Conservation (phyloP, 2,113 vertebrate species). For the Hippocampus guttulatus region DNA sequence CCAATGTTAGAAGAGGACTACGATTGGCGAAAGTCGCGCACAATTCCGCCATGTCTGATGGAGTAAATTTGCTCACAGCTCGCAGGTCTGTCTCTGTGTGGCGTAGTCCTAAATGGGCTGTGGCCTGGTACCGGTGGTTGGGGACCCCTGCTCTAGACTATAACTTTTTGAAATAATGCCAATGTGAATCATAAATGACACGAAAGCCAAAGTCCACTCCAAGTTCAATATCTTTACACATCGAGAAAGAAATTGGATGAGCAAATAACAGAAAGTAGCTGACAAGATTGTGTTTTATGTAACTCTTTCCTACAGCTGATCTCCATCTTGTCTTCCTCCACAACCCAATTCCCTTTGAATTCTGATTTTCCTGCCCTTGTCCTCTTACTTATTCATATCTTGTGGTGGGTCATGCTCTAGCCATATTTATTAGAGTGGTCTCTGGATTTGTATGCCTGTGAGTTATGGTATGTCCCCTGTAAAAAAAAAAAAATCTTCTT, state of each 20-base stretch:
- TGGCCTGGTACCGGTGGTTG: too few species aligned
- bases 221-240: neutral
- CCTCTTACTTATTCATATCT: constrained; percentile 20
- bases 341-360: neutral
- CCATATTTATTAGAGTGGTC: constrained; percentile 13
- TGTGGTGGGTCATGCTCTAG: neutral
- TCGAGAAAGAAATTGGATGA: neutral
- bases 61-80: too few species aligned
- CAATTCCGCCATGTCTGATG: too few species aligned
- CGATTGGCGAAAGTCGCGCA: too few species aligned
- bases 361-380: neutral
- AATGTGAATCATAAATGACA: neutral
- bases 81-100: too few species aligned
- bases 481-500: constrained; percentile 20
- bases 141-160: neutral
- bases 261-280: neutral
- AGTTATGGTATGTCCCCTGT: constrained; percentile 20
- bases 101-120: too few species aligned
- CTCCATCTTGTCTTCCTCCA: neutral
- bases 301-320: neutral
- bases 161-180: neutral
- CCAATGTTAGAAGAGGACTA: too few species aligned
- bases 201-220: neutral
- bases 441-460: constrained; percentile 26
- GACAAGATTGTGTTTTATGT: neutral